These are phyloP conservation scores for Macroglossus sobrinus DNA, from an alignment of 2,113 vertebrate genomes.

Conservation along the genomic window DNA sequence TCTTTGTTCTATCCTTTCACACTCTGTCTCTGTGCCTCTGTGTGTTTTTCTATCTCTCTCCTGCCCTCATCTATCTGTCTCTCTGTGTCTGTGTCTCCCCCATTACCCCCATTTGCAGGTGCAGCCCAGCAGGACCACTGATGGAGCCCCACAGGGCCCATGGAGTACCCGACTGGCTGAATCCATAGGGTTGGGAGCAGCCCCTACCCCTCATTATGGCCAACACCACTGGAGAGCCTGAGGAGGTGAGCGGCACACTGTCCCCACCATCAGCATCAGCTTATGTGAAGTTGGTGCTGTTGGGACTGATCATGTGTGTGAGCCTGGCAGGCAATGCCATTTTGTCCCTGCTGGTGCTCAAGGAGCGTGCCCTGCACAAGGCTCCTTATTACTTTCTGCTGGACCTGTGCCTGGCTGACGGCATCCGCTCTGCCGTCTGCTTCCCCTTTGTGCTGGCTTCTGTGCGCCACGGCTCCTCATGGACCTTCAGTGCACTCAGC, in stretches of 20 bases:
- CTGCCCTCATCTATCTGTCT: slow-evolving; percentile 46
- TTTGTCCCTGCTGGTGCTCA: slow-evolving; percentile 91
- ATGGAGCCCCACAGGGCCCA: slow-evolving; percentile 65
- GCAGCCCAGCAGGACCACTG: slow-evolving; percentile 55
- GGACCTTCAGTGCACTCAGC: slow-evolving; percentile 93
- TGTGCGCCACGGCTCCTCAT: slow-evolving; percentile 92
- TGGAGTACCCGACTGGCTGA: slow-evolving; percentile 61
- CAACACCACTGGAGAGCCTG: slow-evolving; percentile 90
- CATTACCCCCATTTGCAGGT: slow-evolving; percentile 51
- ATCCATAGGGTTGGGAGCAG: slow-evolving; percentile 65
- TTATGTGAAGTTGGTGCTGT: slow-evolving; percentile 92
- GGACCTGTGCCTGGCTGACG: slow-evolving; percentile 95
- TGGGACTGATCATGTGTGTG: slow-evolving; percentile 94
- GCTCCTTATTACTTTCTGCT: slow-evolving; percentile 95
- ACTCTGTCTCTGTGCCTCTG: background rate
- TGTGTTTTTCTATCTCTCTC: background rate
- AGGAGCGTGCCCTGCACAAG: slow-evolving; percentile 93
- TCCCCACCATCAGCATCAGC: slow-evolving; percentile 86
- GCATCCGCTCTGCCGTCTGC: slow-evolving; percentile 93
- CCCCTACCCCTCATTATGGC: slow-evolving; percentile 78
- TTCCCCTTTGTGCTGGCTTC: slow-evolving; percentile 95
- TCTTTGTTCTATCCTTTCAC: background rate
- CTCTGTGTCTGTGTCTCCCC: slow-evolving; percentile 44
- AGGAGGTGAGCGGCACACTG: slow-evolving; percentile 80
- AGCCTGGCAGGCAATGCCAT: slow-evolving; percentile 92